Evolutionary conservation across 2,113 vertebrate genomes (phyloP).

Genomic region (Grammomys surdaster): DNA sequence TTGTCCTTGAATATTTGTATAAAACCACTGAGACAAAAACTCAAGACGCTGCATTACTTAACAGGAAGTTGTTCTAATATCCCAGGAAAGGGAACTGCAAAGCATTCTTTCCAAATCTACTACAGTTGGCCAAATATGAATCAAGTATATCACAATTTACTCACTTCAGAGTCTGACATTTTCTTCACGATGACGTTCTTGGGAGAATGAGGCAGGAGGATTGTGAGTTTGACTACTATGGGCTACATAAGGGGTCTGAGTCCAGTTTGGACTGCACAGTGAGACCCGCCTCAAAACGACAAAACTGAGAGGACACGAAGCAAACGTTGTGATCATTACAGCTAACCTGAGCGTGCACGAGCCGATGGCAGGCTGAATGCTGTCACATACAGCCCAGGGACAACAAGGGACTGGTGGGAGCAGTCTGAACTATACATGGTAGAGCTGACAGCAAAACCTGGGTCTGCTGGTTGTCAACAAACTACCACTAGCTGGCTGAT

Average conservation of each 20-base stretch:
- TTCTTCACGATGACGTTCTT: neutral
- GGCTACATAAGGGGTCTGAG: neutral
- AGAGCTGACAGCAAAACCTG: neutral
- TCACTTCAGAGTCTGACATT: neutral
- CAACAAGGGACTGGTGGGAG: neutral
- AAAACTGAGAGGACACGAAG: neutral
- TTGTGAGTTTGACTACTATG: neutral
- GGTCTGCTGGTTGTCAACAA: neutral
- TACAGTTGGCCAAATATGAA: neutral
- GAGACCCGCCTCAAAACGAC: neutral
- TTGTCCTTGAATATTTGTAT: neutral
- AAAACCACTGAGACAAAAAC: neutral
- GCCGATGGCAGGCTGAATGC: too few species aligned
- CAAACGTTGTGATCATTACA: neutral
- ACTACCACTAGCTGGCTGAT: neutral
- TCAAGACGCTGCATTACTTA: neutral
- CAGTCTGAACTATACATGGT: neutral
- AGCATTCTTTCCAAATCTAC: neutral
- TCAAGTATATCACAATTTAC: too few species aligned
- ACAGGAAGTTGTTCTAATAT: neutral
- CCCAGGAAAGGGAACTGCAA: slow-evolving; percentile 5
- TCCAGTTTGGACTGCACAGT: neutral
- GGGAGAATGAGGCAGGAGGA: neutral
- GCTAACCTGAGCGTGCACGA: neutral
- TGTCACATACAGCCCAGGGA: neutral